phyloP scores from a whole-genome alignment of 2,113 vertebrate genomes.

The Callipepla californica region DNA sequence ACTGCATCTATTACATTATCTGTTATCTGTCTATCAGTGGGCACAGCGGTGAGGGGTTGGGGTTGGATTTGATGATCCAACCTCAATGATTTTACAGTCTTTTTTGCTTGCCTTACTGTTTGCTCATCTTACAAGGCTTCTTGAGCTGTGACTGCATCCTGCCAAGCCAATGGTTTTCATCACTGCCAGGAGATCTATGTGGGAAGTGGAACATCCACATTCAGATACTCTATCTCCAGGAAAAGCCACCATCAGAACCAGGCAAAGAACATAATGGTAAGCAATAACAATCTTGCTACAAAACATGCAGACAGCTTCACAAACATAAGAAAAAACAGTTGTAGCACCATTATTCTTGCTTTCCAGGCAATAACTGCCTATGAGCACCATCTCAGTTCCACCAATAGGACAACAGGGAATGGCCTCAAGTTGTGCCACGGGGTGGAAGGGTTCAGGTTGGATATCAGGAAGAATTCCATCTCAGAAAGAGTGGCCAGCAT shows the following conservation, averaged over 20 bases:
- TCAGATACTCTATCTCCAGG: background rate
- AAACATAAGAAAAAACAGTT: background rate
- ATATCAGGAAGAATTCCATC: too few relatives aligned
- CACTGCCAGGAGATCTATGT: rapidly evolving
- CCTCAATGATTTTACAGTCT: too few relatives aligned
- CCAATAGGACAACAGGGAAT: too few relatives aligned
- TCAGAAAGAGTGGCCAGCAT: too few relatives aligned
- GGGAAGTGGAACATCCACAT: background rate
- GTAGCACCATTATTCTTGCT: rapidly evolving
- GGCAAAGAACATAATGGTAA: rapidly evolving
- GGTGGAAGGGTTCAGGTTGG: too few relatives aligned
- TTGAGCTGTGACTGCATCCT: background rate
- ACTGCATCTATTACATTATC: too few relatives aligned
- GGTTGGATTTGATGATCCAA: too few relatives aligned
- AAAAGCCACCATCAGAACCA: background rate
- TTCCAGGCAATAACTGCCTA: background rate
- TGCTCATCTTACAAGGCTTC: background rate
- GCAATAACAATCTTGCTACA: rapidly evolving
- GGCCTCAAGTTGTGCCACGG: too few relatives aligned
- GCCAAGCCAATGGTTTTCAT: background rate
- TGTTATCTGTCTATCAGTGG: too few relatives aligned
- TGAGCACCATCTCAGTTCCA: background rate
- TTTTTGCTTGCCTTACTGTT: background rate
- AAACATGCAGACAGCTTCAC: rapidly evolving
- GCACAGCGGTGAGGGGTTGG: too few relatives aligned